phyloP scores from a whole-genome alignment of 2,797 vertebrate species.

The Urosaurus nigricauda region DNA sequence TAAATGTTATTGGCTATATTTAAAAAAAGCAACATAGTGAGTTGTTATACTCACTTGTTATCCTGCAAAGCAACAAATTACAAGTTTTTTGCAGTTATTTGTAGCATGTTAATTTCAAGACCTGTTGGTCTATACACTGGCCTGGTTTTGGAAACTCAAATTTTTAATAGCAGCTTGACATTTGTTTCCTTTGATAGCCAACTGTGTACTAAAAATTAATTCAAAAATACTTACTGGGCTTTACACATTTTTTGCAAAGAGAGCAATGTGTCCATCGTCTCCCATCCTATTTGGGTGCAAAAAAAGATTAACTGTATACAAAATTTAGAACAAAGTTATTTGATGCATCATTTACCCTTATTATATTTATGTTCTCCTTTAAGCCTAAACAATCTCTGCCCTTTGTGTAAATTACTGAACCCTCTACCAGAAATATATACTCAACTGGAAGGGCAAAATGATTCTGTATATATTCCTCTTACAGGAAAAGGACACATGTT shows the following conservation, averaged over 20 bases:
- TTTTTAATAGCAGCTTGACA: not conserved
- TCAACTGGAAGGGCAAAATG: not conserved
- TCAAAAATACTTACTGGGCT: conserved; percentile 88
- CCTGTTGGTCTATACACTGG: not conserved
- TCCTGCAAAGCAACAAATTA: not conserved
- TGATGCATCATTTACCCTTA: not conserved
- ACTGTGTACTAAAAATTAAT: not conserved
- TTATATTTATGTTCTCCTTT: not conserved
- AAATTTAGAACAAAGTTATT: not conserved
- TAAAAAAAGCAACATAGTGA: not conserved
- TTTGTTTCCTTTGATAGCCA: conserved; percentile 1
- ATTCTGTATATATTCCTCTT: not conserved
- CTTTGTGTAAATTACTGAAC: not conserved
- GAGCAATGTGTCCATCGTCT: conserved; percentile 91
- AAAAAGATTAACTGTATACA: not conserved
- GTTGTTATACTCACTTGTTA: not conserved
- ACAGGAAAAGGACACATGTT: not conserved
- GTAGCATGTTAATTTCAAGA: not conserved
- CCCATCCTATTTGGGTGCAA: conserved; percentile 84
- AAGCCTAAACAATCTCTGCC: not conserved
- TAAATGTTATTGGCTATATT: not conserved
- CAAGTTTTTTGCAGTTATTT: not conserved
- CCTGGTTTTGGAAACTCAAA: not conserved
- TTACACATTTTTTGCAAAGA: conserved; percentile 91
- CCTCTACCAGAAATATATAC: not conserved